These are phyloP conservation scores for Aspidapion aeneum DNA, from an alignment of 2,888 invertebrate species.

Conservation along the genomic window DNA sequence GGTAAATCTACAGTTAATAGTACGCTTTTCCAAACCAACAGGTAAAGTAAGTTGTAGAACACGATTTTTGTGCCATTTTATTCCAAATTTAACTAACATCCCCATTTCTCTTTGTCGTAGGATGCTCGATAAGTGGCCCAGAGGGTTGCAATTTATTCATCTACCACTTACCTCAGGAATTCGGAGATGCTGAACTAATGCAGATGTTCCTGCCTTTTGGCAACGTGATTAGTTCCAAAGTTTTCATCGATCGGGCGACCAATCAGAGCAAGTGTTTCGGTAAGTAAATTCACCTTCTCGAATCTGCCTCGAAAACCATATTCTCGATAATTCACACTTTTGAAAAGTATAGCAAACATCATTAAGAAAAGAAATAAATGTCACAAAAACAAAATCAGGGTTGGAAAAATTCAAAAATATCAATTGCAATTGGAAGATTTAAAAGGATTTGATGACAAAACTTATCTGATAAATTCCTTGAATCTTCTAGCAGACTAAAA, in stretches of 20 bases:
- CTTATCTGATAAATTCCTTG: too few species aligned
- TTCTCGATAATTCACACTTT: neutral
- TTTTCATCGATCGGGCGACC: slow-evolving; percentile 99
- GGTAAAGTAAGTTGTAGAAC: too few species aligned
- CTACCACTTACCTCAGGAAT: slow-evolving; percentile 99
- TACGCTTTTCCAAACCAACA: too few species aligned
- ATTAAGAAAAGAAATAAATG: too few species aligned
- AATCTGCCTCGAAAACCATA: neutral
- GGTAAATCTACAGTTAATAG: too few species aligned
- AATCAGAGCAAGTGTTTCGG: slow-evolving; percentile 99
- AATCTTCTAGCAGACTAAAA: too few species aligned
- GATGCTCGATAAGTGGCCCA: slow-evolving; percentile 95
- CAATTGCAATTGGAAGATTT: too few species aligned
- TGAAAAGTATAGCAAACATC: neutral
- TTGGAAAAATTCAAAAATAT: too few species aligned
- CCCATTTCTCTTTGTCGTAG: slow-evolving; percentile 49
- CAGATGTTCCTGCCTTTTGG: slow-evolving; percentile 99
- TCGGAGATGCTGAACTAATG: slow-evolving; percentile 98
- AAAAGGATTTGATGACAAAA: too few species aligned
- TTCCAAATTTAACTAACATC: neutral
- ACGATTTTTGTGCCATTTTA: too few species aligned
- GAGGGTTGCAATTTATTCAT: slow-evolving; percentile 99
- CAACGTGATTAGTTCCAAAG: slow-evolving; percentile 99
- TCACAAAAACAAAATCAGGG: too few species aligned
- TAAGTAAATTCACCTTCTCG: too few species aligned